phyloP scores from a whole-genome alignment of 2,113 vertebrate species.

The Corythoichthys intestinalis region DNA sequence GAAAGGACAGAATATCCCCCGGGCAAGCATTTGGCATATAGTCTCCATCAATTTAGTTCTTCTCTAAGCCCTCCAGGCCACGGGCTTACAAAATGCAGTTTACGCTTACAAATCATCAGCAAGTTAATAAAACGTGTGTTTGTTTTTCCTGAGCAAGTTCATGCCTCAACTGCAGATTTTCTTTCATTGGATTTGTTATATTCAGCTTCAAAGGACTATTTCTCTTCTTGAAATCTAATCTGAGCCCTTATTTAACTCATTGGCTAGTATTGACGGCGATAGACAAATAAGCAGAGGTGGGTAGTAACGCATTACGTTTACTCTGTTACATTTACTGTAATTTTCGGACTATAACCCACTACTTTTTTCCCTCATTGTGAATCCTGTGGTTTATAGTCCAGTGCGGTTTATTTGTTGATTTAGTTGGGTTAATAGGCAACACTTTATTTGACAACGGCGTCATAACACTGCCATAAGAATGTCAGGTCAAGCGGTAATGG shows the following conservation, averaged over 20 bases:
- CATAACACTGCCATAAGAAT: too few species aligned
- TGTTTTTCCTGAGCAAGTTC: background rate
- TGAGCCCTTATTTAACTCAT: slow-evolving; percentile 9
- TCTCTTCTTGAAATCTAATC: slow-evolving; percentile 54
- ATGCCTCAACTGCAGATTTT: slow-evolving; percentile 5
- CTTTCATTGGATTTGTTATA: slow-evolving; percentile 39
- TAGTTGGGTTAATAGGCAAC: too few species aligned
- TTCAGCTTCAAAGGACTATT: slow-evolving; percentile 44
- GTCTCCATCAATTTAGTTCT: slow-evolving; percentile 56
- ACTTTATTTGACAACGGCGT: too few species aligned
- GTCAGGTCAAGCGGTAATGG: too few species aligned
- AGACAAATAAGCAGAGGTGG: too few species aligned
- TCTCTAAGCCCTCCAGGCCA: slow-evolving; percentile 52
- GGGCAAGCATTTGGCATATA: slow-evolving; percentile 56
- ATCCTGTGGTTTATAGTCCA: too few species aligned
- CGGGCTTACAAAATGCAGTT: slow-evolving; percentile 46
- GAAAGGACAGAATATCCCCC: slow-evolving; percentile 55
- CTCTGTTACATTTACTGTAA: too few species aligned
- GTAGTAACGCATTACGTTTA: too few species aligned
- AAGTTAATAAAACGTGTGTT: slow-evolving; percentile 44
- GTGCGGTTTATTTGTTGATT: too few species aligned
- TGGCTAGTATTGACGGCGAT: too few species aligned
- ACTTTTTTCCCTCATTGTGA: too few species aligned
- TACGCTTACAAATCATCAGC: slow-evolving; percentile 58
- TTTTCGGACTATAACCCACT: too few species aligned